These are phyloP conservation scores for Notechis scutatus DNA, from an alignment of 2,113 vertebrate genomes.

Conservation along the genomic window DNA sequence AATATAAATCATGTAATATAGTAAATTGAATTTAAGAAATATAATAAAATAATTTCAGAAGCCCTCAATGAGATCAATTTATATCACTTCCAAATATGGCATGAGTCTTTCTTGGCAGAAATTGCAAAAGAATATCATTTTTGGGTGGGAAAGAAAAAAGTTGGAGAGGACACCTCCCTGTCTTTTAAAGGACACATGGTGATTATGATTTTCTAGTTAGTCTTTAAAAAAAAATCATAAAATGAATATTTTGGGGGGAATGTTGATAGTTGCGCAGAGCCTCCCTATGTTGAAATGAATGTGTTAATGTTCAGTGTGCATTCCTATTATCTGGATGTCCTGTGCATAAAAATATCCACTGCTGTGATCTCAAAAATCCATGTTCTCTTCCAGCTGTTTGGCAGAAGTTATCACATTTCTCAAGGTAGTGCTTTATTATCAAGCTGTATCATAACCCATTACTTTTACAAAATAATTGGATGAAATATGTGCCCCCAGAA, in stretches of 20 bases:
- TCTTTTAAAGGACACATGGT: neutral
- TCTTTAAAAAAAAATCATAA: neutral
- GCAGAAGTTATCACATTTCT: slow-evolving; percentile 6
- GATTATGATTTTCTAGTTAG: neutral
- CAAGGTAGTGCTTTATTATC: neutral
- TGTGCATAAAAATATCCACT: neutral
- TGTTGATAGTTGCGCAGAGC: neutral
- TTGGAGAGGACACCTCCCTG: neutral
- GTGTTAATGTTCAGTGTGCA: neutral
- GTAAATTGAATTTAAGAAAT: neutral
- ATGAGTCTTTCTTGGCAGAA: neutral
- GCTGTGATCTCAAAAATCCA: neutral
- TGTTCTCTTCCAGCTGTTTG: neutral
- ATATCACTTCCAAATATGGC: neutral
- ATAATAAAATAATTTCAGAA: neutral
- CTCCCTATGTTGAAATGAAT: neutral
- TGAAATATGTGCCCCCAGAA: slow-evolving; percentile 9
- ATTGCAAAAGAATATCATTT: neutral
- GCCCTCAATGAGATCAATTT: neutral
- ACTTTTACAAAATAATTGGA: slow-evolving; percentile 15
- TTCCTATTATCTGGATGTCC: neutral
- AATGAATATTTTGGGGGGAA: neutral
- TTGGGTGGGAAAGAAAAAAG: neutral
- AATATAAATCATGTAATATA: neutral
- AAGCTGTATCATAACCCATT: slow-evolving; percentile 1